A percentile compares a stretch with the other conserved stretches of the same genome.
Evolutionary conservation across 2,113 vertebrate genomes (phyloP).

Genomic region (Oryzias celebensis): DNA sequence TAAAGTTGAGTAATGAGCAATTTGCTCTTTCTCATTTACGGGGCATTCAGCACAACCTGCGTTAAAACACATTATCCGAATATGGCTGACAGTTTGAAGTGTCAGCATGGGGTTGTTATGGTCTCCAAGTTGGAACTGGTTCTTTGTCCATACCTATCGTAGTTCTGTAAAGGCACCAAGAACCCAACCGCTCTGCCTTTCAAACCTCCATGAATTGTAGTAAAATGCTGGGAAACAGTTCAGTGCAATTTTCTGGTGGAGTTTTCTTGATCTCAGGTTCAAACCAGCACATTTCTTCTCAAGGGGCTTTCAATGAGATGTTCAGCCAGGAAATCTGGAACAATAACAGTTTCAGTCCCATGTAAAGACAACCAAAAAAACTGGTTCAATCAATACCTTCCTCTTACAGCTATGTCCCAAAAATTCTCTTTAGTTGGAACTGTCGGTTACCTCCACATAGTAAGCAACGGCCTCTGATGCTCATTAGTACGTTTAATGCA

Average conservation of each 20-base stretch:
- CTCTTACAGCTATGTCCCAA: slow-evolving; percentile 59
- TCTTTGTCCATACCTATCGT: slow-evolving; percentile 39
- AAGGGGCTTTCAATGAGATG: slow-evolving; percentile 49
- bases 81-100: slow-evolving; percentile 11
- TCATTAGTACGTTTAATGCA: slow-evolving; percentile 57
- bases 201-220: slow-evolving; percentile 50
- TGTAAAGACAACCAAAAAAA: slow-evolving; percentile 43
- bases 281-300: slow-evolving; percentile 51
- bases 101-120: slow-evolving; percentile 5
- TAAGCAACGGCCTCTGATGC: slow-evolving; percentile 46
- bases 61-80: neutral
- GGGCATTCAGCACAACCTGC: neutral
- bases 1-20: no score
- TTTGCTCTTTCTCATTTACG: no score
- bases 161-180: slow-evolving; percentile 32
- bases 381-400: slow-evolving; percentile 61
- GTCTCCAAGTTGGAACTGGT: slow-evolving; percentile 21
- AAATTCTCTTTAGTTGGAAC: slow-evolving; percentile 57
- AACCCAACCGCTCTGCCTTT: slow-evolving; percentile 48
- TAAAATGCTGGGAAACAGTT: slow-evolving; percentile 54
- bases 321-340: slow-evolving; percentile 57
- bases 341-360: slow-evolving; percentile 59
- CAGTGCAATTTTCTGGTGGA: slow-evolving; percentile 50
- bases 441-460: slow-evolving; percentile 40
- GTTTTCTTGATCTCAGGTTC: slow-evolving; percentile 56